Evolutionary conservation across 2,113 vertebrate species (phyloP).

Genomic region (Cyphomyrus plagiostoma): DNA sequence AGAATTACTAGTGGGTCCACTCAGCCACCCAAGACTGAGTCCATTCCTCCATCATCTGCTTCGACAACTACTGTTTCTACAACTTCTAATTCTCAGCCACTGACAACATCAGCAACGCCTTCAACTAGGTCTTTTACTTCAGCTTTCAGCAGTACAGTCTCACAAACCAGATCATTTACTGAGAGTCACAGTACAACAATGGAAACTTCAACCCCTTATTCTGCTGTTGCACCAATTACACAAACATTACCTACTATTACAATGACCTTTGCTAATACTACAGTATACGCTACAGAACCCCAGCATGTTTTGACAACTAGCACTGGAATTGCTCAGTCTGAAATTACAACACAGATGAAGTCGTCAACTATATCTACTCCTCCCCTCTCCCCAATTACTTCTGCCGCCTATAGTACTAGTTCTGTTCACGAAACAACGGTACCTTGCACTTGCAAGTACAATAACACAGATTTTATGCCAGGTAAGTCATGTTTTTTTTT

Average conservation of each 20-base stretch:
- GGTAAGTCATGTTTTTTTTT: conserved; percentile 37
- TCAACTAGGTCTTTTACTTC: not conserved
- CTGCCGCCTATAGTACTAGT: not conserved
- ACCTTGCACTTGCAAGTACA: conserved; percentile 48
- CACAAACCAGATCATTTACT: not conserved
- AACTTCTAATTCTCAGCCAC: not conserved
- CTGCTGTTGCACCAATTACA: not conserved
- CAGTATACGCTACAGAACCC: not conserved
- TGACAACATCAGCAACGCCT: not conserved
- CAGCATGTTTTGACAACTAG: not conserved
- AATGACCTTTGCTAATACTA: not conserved
- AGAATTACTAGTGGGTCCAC: not conserved
- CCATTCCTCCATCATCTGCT: not conserved
- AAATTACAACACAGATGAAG: not conserved
- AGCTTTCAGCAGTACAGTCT: not conserved
- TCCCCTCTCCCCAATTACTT: not conserved
- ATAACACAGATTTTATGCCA: conserved; percentile 25
- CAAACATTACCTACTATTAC: not conserved
- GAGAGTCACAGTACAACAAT: not conserved
- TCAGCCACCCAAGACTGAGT: not conserved
- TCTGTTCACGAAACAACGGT: not conserved
- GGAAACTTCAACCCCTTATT: not conserved
- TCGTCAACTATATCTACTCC: not conserved
- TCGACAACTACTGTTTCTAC: rapidly evolving
- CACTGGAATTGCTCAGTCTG: not conserved